Evolutionary conservation across 2,113 vertebrate species (phyloP).

Genomic region (Dicentrarchus labrax): DNA sequence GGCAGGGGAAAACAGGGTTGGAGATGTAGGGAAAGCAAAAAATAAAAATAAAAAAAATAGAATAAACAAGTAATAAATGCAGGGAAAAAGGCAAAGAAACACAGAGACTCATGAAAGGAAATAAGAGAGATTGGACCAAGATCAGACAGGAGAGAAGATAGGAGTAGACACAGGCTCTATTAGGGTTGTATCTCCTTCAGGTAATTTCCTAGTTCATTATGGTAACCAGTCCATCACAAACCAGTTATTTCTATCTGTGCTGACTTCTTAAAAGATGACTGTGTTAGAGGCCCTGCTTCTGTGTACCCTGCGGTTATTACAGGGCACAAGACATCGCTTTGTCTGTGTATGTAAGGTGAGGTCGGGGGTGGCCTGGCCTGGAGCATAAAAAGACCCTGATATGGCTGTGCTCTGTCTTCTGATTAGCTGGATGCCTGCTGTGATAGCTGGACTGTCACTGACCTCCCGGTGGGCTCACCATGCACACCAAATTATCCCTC

Average conservation of each 20-base stretch:
- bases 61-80: slow-evolving; percentile 25
- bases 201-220: slow-evolving; percentile 50
- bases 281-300: slow-evolving; percentile 11
- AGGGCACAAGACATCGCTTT: slow-evolving; percentile 28
- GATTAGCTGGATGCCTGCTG: slow-evolving; percentile 75
- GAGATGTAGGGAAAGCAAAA: neutral
- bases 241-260: slow-evolving; percentile 31
- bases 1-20: neutral
- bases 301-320: slow-evolving; percentile 15
- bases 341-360: slow-evolving; percentile 38
- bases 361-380: slow-evolving; percentile 22
- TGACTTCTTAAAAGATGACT: slow-evolving; percentile 27
- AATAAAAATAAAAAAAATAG: slow-evolving; percentile 3
- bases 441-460: slow-evolving; percentile 53
- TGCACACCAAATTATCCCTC: slow-evolving; percentile 54
- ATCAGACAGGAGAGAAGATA: slow-evolving; percentile 21
- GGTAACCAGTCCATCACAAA: slow-evolving; percentile 39
- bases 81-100: neutral
- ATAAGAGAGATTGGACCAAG: neutral
- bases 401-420: slow-evolving; percentile 56
- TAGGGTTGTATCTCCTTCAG: slow-evolving; percentile 1
- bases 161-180: slow-evolving; percentile 2
- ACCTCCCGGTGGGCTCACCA: slow-evolving; percentile 56
- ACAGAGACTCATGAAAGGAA: slow-evolving; percentile 14
- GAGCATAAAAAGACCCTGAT: slow-evolving; percentile 47